phyloP scores from a whole-genome alignment of 2,797 vertebrate genomes.

The Thunnus albacares region DNA sequence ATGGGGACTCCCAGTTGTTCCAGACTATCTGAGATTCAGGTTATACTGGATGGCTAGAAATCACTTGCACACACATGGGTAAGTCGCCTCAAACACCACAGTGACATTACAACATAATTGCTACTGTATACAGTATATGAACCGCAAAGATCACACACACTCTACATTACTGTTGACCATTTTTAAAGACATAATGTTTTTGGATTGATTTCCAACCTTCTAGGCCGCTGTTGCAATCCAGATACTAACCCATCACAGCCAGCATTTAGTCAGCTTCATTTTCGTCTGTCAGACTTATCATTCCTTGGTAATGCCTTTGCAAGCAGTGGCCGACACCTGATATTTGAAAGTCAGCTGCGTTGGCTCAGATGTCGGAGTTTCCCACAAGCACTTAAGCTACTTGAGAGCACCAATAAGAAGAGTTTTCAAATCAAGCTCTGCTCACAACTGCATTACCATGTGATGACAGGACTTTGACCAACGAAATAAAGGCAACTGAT shows the following conservation, averaged over 20 bases:
- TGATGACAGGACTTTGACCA: conserved; percentile 25
- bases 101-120: background rate
- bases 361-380: conserved; percentile 23
- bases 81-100: conserved; percentile 31
- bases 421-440: background rate
- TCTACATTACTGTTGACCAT: background rate
- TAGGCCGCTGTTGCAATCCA: background rate
- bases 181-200: conserved; percentile 10
- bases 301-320: background rate
- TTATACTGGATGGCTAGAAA: conserved; percentile 92
- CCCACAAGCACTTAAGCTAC: background rate
- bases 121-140: background rate
- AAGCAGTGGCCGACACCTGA: conserved; percentile 27
- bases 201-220: background rate
- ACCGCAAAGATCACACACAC: conserved; percentile 1
- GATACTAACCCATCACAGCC: background rate
- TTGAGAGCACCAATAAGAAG: background rate
- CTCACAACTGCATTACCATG: conserved; percentile 3
- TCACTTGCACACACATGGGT: conserved; percentile 63
- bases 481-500: conserved; percentile 10
- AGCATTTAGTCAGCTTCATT: conserved; percentile 18
- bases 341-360: conserved; percentile 32
- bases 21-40: conserved; percentile 96
- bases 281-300: background rate
- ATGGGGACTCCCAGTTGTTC: conserved; percentile 98